phyloP scores from a whole-genome alignment of 2,113 vertebrate species.

The Phoxinus phoxinus region DNA sequence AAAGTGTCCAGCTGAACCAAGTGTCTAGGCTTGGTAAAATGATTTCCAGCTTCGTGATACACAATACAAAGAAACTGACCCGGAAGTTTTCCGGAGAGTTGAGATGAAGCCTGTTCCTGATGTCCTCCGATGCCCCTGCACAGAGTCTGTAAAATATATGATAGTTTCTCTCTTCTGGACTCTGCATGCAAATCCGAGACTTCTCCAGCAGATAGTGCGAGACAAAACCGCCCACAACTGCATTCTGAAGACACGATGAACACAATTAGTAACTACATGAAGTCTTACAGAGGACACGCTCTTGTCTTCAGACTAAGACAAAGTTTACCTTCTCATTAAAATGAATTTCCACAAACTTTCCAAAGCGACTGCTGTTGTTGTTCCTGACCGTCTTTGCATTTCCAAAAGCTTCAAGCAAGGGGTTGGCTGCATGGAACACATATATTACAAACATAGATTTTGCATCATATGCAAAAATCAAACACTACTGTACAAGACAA shows the following conservation, averaged over 20 bases:
- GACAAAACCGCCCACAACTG: slow-evolving; percentile 96
- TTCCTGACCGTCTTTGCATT: slow-evolving; percentile 98
- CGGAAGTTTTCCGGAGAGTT: slow-evolving; percentile 94
- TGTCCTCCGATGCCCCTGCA: slow-evolving; percentile 93
- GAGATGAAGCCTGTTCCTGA: slow-evolving; percentile 90
- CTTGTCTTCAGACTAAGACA: background rate
- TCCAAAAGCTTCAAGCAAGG: slow-evolving; percentile 96
- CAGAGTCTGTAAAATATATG: slow-evolving; percentile 98
- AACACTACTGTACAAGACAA: background rate
- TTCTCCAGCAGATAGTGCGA: slow-evolving; percentile 98
- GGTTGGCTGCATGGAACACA: slow-evolving; percentile 83
- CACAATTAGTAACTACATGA: background rate
- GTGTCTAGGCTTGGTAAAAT: background rate
- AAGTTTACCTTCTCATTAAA: slow-evolving; percentile 92
- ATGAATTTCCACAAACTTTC: slow-evolving; percentile 99
- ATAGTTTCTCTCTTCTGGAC: slow-evolving; percentile 97
- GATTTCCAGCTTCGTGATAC: background rate
- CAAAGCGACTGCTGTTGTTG: slow-evolving; percentile 99
- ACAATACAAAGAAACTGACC: slow-evolving; percentile 77
- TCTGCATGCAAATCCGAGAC: slow-evolving; percentile 97
- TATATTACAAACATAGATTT: background rate
- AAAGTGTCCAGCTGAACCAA: background rate
- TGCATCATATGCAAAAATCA: slow-evolving; percentile 42
- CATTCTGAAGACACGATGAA: slow-evolving; percentile 76
- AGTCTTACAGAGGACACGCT: background rate